Evolutionary conservation across 2,888 invertebrate species (phyloP), one percentile per base, ranked within the genome.

Genomic region (Phaonia tiefii): DNA sequence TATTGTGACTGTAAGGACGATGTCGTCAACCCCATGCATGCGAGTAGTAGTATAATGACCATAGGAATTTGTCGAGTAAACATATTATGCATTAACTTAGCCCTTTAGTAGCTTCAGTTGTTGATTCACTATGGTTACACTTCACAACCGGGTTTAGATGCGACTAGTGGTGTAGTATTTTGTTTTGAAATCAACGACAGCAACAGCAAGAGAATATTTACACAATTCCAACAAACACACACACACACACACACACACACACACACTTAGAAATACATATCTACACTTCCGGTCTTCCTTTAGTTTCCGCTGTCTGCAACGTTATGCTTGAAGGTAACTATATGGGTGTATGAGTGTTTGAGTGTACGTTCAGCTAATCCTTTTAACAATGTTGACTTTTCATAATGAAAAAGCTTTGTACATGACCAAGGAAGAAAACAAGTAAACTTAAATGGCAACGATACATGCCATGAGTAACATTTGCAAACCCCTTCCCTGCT

Each of bases 361-460:
- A 22, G 63, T 63, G 71, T 67, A 74, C 75, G 75, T 78, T 67
- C 37, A 75, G 72, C 69, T 81, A 81, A 81, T 81, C 81, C 81
- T 78, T 81, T 81, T 81, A 81, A 51, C 72, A 78, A 75, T 72
- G 63, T 81, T 81, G 72, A 78, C 69, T 78, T 81, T 72, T 77
- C 54, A 75, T 77, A 75, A 81, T 75, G 72, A 75, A 78, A 75
- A 78, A 81, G 46, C 65, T 75, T 73, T 63, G 49, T 75, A 67
- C 78, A 39, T 13, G 20, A 63, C 11, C 63, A 39, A 7, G 58
- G 31, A 58, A 42, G 42, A 42, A 39, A 42, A 20, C 22, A 20
- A 42, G 15, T 42, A 42, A 42, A 42, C 63, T 39, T 42, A 39
- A 63, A 63, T 63, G 13, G 22, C 63, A 42, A 63, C 39, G 42